phyloP scores from a whole-genome alignment of 2,797 vertebrate genomes.

The Cryptoblepharus egeriae region DNA sequence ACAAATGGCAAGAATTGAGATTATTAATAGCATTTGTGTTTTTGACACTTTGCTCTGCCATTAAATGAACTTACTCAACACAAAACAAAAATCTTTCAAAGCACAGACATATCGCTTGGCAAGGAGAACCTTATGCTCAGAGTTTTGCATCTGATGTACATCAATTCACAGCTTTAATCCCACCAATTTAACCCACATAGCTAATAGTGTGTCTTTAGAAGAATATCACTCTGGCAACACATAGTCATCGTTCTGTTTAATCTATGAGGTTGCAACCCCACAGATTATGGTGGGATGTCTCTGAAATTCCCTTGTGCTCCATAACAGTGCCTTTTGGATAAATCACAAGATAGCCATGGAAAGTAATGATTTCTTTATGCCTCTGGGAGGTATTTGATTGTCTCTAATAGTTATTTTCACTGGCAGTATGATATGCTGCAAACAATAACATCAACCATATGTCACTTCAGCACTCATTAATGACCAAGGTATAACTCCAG shows the following conservation, averaged over 20 bases:
- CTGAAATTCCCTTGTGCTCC: constrained; percentile 58
- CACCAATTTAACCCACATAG: constrained; percentile 55
- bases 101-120: constrained; percentile 57
- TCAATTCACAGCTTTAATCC: constrained; percentile 64
- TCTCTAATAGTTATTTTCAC: constrained; percentile 65
- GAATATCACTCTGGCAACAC: constrained; percentile 68
- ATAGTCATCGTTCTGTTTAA: constrained; percentile 72
- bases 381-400: constrained; percentile 55
- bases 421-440: constrained; percentile 65
- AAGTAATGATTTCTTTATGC: constrained; percentile 46
- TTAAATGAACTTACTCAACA: constrained; percentile 66
- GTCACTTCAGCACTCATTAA: constrained; percentile 60
- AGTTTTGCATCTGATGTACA: constrained; percentile 64
- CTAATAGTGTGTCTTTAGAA: constrained; percentile 65
- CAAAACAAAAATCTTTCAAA: constrained; percentile 62
- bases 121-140: constrained; percentile 56
- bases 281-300: constrained; percentile 68
- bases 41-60: constrained; percentile 55
- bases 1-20: constrained; percentile 36
- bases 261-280: constrained; percentile 69
- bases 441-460: constrained; percentile 66
- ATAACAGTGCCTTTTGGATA: constrained; percentile 63
- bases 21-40: constrained; percentile 54
- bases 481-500: constrained; percentile 55
- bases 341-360: constrained; percentile 67